These are phyloP conservation scores for Molanna angustata DNA, from an alignment of 2,888 invertebrate genomes.

Conservation along the genomic window DNA sequence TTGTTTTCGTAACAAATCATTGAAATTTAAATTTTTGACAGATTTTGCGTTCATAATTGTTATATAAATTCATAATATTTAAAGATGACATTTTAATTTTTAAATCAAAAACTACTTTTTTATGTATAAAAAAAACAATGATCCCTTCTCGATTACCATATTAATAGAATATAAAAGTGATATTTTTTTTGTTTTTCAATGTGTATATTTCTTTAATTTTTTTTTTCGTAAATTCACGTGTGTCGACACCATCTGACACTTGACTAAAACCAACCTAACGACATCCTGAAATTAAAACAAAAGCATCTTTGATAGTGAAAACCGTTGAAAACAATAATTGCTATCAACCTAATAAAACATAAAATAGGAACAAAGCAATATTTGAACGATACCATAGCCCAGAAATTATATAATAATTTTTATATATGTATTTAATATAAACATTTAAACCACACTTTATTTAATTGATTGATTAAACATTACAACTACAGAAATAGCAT, in stretches of 20 bases:
- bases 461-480: slow-evolving; percentile 14
- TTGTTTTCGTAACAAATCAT: no score
- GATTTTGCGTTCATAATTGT: no score
- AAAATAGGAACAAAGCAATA: slow-evolving; percentile 8
- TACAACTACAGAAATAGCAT: slow-evolving; percentile 14
- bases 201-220: no score
- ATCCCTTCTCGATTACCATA: no score
- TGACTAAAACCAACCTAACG: slow-evolving; percentile 18
- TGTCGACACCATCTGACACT: slow-evolving; percentile 28
- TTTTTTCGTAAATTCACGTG: slow-evolving; percentile 19
- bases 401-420: slow-evolving; percentile 15
- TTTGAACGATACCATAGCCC: slow-evolving; percentile 16
- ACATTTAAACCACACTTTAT: slow-evolving; percentile 4
- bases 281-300: slow-evolving; percentile 21
- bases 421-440: slow-evolving; percentile 15
- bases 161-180: no score
- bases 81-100: no score
- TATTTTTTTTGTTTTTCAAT: no score
- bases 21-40: no score
- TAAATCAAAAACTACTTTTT: no score
- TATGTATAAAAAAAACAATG: no score
- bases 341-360: not conserved
- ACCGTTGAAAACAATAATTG: slow-evolving; percentile 23
- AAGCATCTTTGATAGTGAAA: slow-evolving; percentile 17
- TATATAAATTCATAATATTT: no score